phyloP scores from a whole-genome alignment of 2,888 invertebrate species.

The Lasioglossum pauxillum region DNA sequence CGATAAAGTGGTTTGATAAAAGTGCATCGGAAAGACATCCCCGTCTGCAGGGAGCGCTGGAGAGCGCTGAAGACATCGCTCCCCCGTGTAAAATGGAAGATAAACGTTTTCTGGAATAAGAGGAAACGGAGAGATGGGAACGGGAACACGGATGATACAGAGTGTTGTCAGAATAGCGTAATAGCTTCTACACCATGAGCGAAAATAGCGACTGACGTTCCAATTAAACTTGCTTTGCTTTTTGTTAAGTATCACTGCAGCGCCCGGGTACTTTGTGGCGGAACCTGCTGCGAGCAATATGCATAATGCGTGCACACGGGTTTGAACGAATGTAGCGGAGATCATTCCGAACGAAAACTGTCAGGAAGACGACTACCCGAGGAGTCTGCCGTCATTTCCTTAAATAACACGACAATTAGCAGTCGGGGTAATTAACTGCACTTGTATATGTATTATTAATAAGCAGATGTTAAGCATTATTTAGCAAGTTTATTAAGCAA shows the following conservation, averaged over 20 bases:
- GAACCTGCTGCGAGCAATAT: background rate
- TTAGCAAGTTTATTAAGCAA: no score
- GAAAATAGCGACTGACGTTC: constrained; percentile 52
- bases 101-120: constrained; percentile 57
- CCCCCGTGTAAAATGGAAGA: constrained; percentile 60
- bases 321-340: background rate
- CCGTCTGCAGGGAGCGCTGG: constrained; percentile 28
- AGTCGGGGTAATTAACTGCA: background rate
- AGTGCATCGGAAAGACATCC: constrained; percentile 51
- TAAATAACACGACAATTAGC: background rate
- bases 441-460: background rate
- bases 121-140: constrained; percentile 30
- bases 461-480: background rate
- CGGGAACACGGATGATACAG: constrained; percentile 10
- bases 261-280: background rate
- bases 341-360: background rate
- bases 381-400: background rate
- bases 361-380: background rate
- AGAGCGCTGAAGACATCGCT: constrained; percentile 39
- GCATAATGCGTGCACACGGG: background rate
- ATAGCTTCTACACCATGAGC: constrained; percentile 22
- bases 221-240: constrained; percentile 56
- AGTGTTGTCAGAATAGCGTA: constrained; percentile 33
- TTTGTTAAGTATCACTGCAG: constrained; percentile 22
- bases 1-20: constrained; percentile 68